Conservation (phyloP, 2,113 vertebrate species). For the Paramormyrops kingsleyae region DNA sequence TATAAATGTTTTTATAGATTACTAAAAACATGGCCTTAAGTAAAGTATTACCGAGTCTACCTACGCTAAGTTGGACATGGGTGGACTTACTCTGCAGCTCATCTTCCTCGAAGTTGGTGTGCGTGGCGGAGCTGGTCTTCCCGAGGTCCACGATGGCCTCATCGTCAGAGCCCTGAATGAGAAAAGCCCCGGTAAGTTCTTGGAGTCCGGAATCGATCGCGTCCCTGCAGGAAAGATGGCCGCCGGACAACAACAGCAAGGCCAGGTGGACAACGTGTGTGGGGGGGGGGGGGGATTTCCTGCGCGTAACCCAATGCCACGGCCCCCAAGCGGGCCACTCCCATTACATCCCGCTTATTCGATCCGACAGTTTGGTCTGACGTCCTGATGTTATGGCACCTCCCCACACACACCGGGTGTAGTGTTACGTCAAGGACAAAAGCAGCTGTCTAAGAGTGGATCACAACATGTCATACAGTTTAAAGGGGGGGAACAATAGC, state of each 20-base stretch:
- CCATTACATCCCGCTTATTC: neutral
- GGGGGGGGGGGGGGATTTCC: neutral
- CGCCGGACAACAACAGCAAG: neutral
- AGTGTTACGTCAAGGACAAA: neutral
- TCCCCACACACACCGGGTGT: neutral
- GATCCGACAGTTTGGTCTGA: neutral
- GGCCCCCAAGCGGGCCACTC: neutral
- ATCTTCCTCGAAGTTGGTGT: conserved; percentile 84
- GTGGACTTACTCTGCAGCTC: conserved; percentile 86
- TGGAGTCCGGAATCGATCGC: neutral
- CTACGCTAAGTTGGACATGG: neutral
- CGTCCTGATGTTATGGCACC: neutral
- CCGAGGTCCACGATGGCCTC: conserved; percentile 89
- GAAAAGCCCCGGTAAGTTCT: neutral
- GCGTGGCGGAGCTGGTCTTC: conserved; percentile 84
- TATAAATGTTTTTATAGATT: too few species aligned
- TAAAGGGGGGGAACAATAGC: neutral
- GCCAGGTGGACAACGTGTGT: neutral
- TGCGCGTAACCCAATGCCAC: neutral
- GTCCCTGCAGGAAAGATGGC: neutral
- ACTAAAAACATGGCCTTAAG: too few species aligned
- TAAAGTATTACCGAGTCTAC: neutral
- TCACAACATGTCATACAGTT: neutral
- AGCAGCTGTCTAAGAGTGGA: neutral
- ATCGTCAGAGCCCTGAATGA: conserved; percentile 79